Base-by-base conservation (phyloP, 2,888 invertebrate species). In the Troglohyphantes excavatus region DNA sequence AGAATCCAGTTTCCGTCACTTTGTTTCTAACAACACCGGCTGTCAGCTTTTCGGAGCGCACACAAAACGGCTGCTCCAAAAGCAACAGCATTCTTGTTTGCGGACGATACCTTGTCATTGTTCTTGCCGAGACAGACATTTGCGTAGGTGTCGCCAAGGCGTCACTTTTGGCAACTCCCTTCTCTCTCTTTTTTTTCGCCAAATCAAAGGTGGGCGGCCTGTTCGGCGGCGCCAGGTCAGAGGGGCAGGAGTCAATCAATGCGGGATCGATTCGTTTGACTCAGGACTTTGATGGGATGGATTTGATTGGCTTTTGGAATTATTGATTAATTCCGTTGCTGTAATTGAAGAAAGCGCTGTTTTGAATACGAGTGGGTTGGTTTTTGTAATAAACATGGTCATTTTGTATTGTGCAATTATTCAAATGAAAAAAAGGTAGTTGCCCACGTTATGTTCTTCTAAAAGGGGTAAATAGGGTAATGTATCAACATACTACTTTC, bases 31-130 rank as follows among this genome's bases (percentile, higher is more conserved):
- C 87, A 82, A 75, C 88, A 73, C 23, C 26, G 17, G 63, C 59
- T 88, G 88, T 88, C 82, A 88, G 59, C 39, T 61, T 53, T 53
- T 7, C 13, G n/a, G 43, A 39, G 59, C 65, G 39, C 21, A 70
- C 19, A 82, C 17, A 11, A 13, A 53, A n/a, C 46, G 46, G 70
- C 70, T 27, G 72, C 59, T 82, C 53, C 53, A 65, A 39, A 39
- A 39, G 59, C 70, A 73, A 87, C 87, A 81, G 61, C 72, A 67
- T 73, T 87, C n/a, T 70, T 87, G 87, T 81, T 81, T 81, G 81
- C 79, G 19, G 63, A 53, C 65, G 26, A 33, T 53, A 79, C 76
- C 82, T 82, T 82, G 75, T 88, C 82, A 82, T 67, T 82, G 23
- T 59, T 23, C 5, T 19, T 39, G 65, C 78, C 67, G 70, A 68